Conservation (phyloP, 2,797 vertebrate species). For the Erithacus rubecula region DNA sequence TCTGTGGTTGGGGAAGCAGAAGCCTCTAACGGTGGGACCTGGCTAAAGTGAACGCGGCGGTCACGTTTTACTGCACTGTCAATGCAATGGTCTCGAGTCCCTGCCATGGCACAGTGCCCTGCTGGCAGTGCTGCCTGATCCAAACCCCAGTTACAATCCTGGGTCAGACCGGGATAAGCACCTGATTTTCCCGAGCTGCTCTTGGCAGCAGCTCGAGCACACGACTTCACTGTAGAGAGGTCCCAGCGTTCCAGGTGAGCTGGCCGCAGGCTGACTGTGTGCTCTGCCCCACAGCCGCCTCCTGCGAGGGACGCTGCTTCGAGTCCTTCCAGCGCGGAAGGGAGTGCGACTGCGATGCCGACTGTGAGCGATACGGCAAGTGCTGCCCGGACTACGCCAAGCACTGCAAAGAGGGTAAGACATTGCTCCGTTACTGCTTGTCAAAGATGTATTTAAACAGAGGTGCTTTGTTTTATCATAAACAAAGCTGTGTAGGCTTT, state of each 20-base stretch:
- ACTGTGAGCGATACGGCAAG: conserved; percentile 81
- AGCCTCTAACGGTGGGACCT: background rate
- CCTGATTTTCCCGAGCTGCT: background rate
- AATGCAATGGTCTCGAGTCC: background rate
- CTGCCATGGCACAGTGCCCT: background rate
- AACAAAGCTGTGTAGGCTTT: background rate
- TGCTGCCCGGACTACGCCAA: conserved; percentile 85
- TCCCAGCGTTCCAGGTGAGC: background rate
- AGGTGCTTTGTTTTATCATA: background rate
- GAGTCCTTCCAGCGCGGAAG: conserved; percentile 85
- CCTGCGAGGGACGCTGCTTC: conserved; percentile 91
- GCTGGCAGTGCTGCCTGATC: background rate
- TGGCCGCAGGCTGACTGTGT: background rate
- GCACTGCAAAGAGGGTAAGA: conserved; percentile 81
- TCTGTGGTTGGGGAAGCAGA: background rate
- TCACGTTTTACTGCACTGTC: background rate
- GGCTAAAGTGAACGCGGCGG: background rate
- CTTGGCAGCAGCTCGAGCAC: background rate
- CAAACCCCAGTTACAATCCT: background rate
- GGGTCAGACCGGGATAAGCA: background rate
- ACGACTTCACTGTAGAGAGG: background rate
- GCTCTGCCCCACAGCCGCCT: conserved; percentile 75
- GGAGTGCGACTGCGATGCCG: conserved; percentile 85
- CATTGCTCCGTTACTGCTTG: background rate
- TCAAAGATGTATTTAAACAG: background rate